Evolutionary conservation across 1,140 invertebrate genomes (phyloP).

Genomic region (Druon quercuslanigerum): DNA sequence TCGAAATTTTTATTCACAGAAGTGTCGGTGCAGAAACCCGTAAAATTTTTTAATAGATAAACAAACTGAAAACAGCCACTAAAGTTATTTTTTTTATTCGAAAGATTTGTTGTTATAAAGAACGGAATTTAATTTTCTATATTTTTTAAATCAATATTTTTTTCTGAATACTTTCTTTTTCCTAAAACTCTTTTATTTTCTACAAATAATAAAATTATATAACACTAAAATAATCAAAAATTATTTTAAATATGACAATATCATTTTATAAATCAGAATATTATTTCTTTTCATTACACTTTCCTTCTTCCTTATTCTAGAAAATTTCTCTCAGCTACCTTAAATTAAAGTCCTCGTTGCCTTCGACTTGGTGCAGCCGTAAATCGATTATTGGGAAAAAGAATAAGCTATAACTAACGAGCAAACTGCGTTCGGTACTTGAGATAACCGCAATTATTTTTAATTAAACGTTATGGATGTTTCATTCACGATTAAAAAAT

Average conservation of each 20-base stretch:
- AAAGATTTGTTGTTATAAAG: too few relatives aligned
- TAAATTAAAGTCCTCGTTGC: background rate
- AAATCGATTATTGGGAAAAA: slow-evolving; percentile 20
- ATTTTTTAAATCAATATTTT: too few relatives aligned
- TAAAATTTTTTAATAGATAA: too few relatives aligned
- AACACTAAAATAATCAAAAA: background rate
- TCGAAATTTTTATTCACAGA: too few relatives aligned
- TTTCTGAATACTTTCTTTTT: too few relatives aligned
- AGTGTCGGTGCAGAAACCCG: too few relatives aligned
- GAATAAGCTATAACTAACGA: slow-evolving; percentile 2
- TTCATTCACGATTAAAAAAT: background rate
- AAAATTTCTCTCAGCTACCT: background rate
- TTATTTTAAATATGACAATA: background rate
- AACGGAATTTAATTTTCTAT: too few relatives aligned
- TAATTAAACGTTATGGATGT: background rate
- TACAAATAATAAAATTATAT: too few relatives aligned
- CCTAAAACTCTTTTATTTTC: too few relatives aligned
- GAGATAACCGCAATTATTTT: slow-evolving; percentile 23
- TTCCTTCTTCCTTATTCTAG: background rate
- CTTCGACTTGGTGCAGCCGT: background rate
- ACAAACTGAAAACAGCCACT: too few relatives aligned
- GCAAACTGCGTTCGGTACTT: background rate
- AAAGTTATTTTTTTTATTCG: too few relatives aligned
- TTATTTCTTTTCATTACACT: background rate
- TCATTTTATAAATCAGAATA: background rate